These are phyloP conservation scores for Orchesella cincta DNA, from an alignment of 1,140 invertebrate species.

Conservation along the genomic window DNA sequence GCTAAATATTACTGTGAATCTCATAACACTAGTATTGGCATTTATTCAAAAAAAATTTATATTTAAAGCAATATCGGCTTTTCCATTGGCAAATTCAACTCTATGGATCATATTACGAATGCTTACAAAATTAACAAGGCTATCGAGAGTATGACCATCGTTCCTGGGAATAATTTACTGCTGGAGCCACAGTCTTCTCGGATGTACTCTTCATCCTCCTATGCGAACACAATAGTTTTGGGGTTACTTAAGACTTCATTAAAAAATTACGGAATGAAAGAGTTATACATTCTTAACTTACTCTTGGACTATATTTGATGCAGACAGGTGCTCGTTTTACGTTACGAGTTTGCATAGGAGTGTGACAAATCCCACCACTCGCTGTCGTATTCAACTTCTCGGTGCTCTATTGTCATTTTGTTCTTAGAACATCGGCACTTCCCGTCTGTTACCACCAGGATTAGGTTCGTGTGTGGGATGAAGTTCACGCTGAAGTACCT, in stretches of 20 bases:
- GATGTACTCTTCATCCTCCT: slow-evolving; percentile 33
- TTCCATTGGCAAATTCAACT: no score
- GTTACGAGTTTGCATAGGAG: slow-evolving; percentile 34
- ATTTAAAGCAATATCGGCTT: no score
- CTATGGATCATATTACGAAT: no score
- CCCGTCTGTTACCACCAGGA: slow-evolving; percentile 84
- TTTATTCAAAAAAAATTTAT: no score
- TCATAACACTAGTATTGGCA: no score
- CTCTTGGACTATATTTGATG: slow-evolving; percentile 33
- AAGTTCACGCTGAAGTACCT: slow-evolving; percentile 91
- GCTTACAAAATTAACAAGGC: no score
- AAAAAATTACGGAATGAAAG: neutral
- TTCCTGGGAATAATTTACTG: no score
- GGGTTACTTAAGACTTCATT: neutral
- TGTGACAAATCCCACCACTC: neutral
- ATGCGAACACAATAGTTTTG: neutral
- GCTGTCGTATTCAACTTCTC: neutral
- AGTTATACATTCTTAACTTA: neutral
- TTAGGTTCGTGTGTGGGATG: slow-evolving; percentile 86
- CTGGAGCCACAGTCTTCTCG: slow-evolving; percentile 42
- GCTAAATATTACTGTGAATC: no score
- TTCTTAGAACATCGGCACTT: slow-evolving; percentile 75
- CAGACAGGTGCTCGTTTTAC: slow-evolving; percentile 34
- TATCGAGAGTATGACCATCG: no score
- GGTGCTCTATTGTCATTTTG: neutral